These are phyloP conservation scores for Pristionchus fissidentatus DNA, from an alignment of 2,888 invertebrate species.

Conservation along the genomic window DNA sequence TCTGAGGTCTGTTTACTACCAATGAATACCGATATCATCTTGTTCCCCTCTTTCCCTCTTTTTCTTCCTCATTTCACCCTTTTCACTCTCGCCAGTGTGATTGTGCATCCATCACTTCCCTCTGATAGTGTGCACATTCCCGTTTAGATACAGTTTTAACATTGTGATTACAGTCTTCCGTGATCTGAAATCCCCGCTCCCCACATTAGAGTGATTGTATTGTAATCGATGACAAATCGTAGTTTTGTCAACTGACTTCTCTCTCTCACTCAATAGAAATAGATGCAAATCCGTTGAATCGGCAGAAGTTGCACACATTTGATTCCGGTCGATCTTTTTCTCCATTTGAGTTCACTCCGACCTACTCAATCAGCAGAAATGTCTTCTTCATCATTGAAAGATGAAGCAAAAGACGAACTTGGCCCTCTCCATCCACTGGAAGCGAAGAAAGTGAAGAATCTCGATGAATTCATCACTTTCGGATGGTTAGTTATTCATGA, in stretches of 20 bases:
- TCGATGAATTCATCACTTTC: conserved; percentile 62
- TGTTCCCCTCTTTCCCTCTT: neutral
- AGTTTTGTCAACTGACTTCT: too few relatives aligned
- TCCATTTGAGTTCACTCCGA: neutral
- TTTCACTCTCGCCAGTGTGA: neutral
- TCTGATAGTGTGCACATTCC: too few relatives aligned
- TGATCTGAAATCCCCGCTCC: too few relatives aligned
- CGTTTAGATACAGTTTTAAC: too few relatives aligned
- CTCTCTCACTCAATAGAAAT: too few relatives aligned
- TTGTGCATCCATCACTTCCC: neutral
- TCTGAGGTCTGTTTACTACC: conserved; percentile 22
- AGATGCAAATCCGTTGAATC: conserved; percentile 16
- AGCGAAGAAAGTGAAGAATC: conserved; percentile 25
- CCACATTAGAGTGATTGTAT: too few relatives aligned
- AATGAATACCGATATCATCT: neutral
- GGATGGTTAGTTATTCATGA: conserved; percentile 55
- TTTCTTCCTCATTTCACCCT: neutral
- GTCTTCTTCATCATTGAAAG: conserved; percentile 39
- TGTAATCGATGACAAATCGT: too few relatives aligned
- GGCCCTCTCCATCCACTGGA: conserved; percentile 4
- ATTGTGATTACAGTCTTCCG: too few relatives aligned
- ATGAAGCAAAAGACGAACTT: conserved; percentile 35
- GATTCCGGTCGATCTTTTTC: neutral
- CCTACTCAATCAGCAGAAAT: neutral
- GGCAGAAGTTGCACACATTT: too few relatives aligned